Conservation (phyloP, 2,113 vertebrate species). For the Xenopus laevis region DNA sequence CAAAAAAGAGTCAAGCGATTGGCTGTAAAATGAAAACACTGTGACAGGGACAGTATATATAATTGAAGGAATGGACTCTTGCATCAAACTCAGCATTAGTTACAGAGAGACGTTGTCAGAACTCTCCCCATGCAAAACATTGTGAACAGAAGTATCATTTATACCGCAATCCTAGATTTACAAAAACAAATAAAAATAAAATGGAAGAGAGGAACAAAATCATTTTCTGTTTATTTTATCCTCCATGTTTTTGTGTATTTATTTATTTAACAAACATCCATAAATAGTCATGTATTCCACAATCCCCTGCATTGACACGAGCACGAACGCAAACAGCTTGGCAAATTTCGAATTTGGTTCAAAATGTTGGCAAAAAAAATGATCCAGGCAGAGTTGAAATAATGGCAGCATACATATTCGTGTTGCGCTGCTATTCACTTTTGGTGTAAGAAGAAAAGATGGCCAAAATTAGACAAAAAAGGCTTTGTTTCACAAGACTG, state of each 20-base stretch:
- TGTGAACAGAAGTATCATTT: slow-evolving; percentile 70
- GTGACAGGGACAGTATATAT: slow-evolving; percentile 64
- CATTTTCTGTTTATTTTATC: slow-evolving; percentile 17
- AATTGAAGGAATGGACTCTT: slow-evolving; percentile 66
- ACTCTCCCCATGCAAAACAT: slow-evolving; percentile 79
- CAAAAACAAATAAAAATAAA: slow-evolving; percentile 51
- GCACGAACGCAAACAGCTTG: slow-evolving; percentile 65
- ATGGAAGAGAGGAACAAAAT: slow-evolving; percentile 50
- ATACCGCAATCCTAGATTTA: slow-evolving; percentile 71
- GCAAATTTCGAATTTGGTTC: slow-evolving; percentile 63
- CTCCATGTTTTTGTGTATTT: not conserved
- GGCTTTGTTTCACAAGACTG: not conserved
- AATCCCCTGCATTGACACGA: slow-evolving; percentile 54
- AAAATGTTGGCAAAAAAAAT: slow-evolving; percentile 34
- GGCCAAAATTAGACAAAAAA: not conserved
- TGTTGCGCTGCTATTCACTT: slow-evolving; percentile 22
- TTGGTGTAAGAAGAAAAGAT: slow-evolving; percentile 13
- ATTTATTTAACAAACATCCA: slow-evolving; percentile 50
- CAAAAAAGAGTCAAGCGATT: slow-evolving; percentile 59
- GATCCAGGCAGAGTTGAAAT: slow-evolving; percentile 8
- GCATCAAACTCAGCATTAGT: slow-evolving; percentile 65
- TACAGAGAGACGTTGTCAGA: slow-evolving; percentile 66
- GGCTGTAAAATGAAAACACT: slow-evolving; percentile 68
- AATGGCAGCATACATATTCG: slow-evolving; percentile 23
- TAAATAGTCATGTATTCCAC: slow-evolving; percentile 52